A percentile compares a stretch with the other conserved stretches of the same genome.
These are phyloP conservation scores for Trochalopteron elliotii DNA, from an alignment of 2,113 vertebrate species.

Conservation along the genomic window DNA sequence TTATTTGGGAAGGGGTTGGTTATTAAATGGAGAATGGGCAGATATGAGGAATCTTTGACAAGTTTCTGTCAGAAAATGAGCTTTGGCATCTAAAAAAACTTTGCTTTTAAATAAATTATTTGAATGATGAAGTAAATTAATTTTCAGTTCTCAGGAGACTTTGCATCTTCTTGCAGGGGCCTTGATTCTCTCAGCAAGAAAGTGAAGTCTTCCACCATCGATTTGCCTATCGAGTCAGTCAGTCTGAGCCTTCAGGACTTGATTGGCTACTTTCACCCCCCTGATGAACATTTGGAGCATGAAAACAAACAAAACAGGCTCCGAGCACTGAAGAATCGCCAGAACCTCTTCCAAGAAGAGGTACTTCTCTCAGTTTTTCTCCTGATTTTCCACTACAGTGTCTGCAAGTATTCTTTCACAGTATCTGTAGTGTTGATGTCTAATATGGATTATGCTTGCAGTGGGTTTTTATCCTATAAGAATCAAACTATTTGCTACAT, in stretches of 20 bases:
- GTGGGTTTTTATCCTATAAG: accelerated
- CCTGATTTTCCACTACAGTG: background rate
- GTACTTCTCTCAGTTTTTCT: constrained; percentile 64
- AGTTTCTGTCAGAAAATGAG: background rate
- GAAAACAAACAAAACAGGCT: constrained; percentile 95
- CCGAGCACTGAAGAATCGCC: constrained; percentile 91
- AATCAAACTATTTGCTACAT: background rate
- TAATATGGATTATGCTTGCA: background rate
- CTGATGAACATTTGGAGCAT: constrained; percentile 91
- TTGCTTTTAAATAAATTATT: background rate
- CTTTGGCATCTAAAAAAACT: background rate
- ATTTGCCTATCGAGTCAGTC: constrained; percentile 92
- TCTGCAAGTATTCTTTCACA: background rate
- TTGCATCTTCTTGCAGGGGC: constrained; percentile 74
- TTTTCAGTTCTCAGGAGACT: background rate
- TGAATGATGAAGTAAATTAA: background rate
- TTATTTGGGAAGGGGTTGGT: background rate
- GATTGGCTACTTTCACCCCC: constrained; percentile 94
- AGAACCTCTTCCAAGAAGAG: constrained; percentile 99
- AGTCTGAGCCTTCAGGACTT: constrained; percentile 91
- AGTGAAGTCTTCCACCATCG: constrained; percentile 73
- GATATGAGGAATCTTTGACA: background rate
- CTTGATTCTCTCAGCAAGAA: constrained; percentile 90
- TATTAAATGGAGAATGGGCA: background rate
- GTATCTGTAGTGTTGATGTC: background rate